phyloP scores from a whole-genome alignment of 2,113 vertebrate species.

The Sterrhoptilus dennistouni region DNA sequence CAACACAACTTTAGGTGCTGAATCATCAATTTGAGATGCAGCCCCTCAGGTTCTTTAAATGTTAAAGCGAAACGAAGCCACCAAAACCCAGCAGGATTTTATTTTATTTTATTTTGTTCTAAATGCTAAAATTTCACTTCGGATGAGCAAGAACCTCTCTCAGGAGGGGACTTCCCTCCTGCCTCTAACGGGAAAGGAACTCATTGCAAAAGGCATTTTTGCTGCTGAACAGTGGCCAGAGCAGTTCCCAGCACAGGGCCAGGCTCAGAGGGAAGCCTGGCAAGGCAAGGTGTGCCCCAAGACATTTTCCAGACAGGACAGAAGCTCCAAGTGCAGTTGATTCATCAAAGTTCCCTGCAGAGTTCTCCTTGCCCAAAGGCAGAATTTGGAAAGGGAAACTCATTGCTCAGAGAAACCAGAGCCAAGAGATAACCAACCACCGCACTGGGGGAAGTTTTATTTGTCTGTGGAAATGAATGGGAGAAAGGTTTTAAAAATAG shows the following conservation, averaged over 20 bases:
- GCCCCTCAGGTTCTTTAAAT: neutral
- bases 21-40: neutral
- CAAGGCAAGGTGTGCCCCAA: neutral
- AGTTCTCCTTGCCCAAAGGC: neutral
- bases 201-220: neutral
- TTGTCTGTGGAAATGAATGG: neutral
- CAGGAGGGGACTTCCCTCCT: neutral
- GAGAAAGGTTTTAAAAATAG: slow-evolving; percentile 26
- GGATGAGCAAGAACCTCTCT: neutral
- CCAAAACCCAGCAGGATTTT: neutral
- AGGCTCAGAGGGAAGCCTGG: neutral
- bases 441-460: neutral
- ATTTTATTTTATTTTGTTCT: neutral
- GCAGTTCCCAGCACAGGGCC: neutral
- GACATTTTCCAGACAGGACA: neutral
- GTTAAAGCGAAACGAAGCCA: neutral
- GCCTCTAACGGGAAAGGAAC: neutral
- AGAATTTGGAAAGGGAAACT: neutral
- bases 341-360: neutral
- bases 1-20: neutral
- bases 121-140: neutral
- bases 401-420: neutral
- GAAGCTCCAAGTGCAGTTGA: neutral
- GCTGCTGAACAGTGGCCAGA: neutral
- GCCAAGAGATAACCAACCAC: neutral